phyloP scores from a whole-genome alignment of 2,113 vertebrate genomes.

The Tamias sibiricus region DNA sequence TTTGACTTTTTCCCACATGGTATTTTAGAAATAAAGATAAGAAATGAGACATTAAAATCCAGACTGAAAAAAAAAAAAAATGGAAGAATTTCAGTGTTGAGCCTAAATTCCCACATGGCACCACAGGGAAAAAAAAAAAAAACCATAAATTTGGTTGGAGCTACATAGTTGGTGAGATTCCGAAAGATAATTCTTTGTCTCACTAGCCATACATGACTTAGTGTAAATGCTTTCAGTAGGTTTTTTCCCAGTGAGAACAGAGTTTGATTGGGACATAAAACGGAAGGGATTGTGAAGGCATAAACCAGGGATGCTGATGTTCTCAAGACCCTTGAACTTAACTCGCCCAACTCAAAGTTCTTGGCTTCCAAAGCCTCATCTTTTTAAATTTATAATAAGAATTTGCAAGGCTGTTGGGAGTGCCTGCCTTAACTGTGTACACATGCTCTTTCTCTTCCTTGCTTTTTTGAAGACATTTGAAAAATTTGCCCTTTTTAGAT shows the following conservation, averaged over 20 bases:
- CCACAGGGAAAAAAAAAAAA: not conserved
- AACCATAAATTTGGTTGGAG: not conserved
- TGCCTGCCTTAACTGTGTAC: not conserved
- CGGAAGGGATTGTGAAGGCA: not conserved
- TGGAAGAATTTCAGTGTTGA: not conserved
- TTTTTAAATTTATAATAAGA: constrained; percentile 26
- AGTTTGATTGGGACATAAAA: not conserved
- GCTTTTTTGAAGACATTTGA: not conserved
- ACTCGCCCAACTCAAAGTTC: not conserved
- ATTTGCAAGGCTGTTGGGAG: not conserved
- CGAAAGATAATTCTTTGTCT: not conserved
- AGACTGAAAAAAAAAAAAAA: not conserved
- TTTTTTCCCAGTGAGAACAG: not conserved
- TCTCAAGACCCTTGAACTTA: constrained; percentile 12
- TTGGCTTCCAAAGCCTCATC: not conserved
- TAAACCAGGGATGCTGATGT: not conserved
- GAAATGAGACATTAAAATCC: not conserved
- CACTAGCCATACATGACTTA: not conserved
- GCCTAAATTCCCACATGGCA: not conserved
- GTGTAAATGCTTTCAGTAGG: not conserved
- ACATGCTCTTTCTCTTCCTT: not conserved
- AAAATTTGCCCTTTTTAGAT: no score
- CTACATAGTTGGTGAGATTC: not conserved
- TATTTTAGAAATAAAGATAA: not conserved
- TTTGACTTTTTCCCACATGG: not conserved